A percentile compares a stretch with the other conserved stretches of the same genome.
Conservation (phyloP, 2,113 vertebrate genomes). For the Sylvietta virens region DNA sequence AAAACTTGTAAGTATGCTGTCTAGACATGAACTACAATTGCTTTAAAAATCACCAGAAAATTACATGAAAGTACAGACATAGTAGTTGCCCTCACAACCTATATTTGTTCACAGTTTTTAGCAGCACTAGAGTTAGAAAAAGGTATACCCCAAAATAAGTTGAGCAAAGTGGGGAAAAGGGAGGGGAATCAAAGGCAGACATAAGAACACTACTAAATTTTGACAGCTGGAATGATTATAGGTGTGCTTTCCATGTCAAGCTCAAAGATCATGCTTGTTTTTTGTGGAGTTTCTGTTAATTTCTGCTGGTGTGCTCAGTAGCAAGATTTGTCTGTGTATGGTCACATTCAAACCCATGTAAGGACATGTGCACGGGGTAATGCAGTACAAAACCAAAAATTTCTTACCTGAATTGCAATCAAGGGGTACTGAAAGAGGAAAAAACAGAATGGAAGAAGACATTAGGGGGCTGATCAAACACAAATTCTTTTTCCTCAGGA, state of each 20-base stretch:
- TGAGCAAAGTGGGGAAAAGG: not conserved
- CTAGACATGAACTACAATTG: not conserved
- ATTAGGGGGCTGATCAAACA: not conserved
- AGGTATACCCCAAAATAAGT: not conserved
- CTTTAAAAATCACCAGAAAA: not conserved
- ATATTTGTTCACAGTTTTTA: not conserved
- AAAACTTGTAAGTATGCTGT: not conserved
- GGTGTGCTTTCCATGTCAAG: not conserved
- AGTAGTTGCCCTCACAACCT: not conserved
- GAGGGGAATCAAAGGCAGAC: not conserved
- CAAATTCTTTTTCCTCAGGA: not conserved
- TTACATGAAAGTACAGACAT: not conserved
- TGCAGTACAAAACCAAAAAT: not conserved
- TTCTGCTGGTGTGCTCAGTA: not conserved
- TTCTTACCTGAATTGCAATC: slow-evolving; percentile 60
- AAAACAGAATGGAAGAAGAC: not conserved
- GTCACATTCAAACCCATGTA: not conserved
- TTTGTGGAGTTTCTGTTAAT: not conserved
- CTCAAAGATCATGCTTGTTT: not conserved
- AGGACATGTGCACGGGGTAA: not conserved
- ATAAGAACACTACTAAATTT: not conserved
- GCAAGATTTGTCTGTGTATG: not conserved
- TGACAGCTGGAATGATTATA: not conserved
- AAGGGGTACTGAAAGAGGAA: slow-evolving; percentile 47
- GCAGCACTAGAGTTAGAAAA: not conserved